phyloP scores from a whole-genome alignment of 2,797 vertebrate genomes.

The Anas acuta region DNA sequence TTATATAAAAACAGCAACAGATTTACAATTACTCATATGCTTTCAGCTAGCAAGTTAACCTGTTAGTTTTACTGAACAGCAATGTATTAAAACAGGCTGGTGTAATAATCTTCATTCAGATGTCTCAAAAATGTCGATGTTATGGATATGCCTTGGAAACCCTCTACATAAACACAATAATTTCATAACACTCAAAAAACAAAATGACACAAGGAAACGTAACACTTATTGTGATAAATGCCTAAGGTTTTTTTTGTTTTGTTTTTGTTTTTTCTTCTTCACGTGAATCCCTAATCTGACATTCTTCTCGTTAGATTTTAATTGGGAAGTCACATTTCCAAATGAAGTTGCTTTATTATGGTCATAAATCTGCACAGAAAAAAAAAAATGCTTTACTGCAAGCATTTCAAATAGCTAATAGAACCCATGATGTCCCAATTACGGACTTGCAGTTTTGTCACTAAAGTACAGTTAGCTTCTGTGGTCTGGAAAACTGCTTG shows the following conservation, averaged over 20 bases:
- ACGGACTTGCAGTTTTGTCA: background rate
- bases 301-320: background rate
- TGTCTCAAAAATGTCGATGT: background rate
- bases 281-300: background rate
- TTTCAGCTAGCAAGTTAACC: background rate
- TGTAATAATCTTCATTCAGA: background rate
- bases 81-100: background rate
- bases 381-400: background rate
- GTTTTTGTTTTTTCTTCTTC: background rate
- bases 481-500: background rate
- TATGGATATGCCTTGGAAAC: background rate
- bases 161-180: background rate
- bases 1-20: background rate
- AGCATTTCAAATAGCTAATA: background rate
- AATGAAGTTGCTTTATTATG: background rate
- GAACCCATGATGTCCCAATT: background rate
- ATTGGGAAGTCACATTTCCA: background rate
- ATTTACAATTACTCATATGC: background rate
- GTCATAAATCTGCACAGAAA: background rate
- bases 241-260: background rate
- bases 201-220: background rate
- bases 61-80: background rate
- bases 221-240: background rate
- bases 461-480: background rate
- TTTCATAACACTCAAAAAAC: background rate